Percentiles rank a stretch among this genome's conserved stretches.
phyloP scores from a whole-genome alignment of 2,888 invertebrate species.

The Sipunculus nudus region DNA sequence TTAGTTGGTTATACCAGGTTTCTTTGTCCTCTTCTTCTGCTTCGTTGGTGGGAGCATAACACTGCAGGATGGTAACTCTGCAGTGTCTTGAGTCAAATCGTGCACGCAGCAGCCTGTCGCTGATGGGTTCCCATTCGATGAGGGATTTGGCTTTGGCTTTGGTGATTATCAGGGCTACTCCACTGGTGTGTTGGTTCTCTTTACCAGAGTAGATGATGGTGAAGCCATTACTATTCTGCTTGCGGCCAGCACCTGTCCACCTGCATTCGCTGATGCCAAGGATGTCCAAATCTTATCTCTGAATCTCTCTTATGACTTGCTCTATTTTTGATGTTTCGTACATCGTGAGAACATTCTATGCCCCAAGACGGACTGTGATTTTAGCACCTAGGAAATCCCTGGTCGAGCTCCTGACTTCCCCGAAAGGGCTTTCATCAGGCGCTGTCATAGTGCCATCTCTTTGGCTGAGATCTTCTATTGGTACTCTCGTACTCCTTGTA shows the following conservation, averaged over 20 bases:
- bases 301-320: slow-evolving; percentile 14
- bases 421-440: too few relatives aligned
- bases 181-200: background rate
- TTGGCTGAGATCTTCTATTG: too few relatives aligned
- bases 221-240: background rate
- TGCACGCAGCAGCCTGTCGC: background rate
- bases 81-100: background rate
- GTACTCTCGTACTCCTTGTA: too few relatives aligned
- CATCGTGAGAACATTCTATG: slow-evolving; percentile 19
- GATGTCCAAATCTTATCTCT: slow-evolving; percentile 8
- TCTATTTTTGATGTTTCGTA: slow-evolving; percentile 13
- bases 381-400: slow-evolving; percentile 1
- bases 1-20: slow-evolving; percentile 33
- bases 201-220: too few relatives aligned
- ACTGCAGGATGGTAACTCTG: slow-evolving; percentile 19
- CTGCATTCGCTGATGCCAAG: slow-evolving; percentile 13
- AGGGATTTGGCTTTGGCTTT: background rate
- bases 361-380: slow-evolving; percentile 5
- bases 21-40: slow-evolving; percentile 22
- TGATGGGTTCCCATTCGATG: slow-evolving; percentile 5
- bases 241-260: slow-evolving; percentile 9
- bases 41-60: slow-evolving; percentile 33
- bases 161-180: background rate
- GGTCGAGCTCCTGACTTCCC: background rate
- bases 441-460: too few relatives aligned